Evolutionary conservation across 2,797 vertebrate genomes (phyloP).

Genomic region (Anguilla anguilla): DNA sequence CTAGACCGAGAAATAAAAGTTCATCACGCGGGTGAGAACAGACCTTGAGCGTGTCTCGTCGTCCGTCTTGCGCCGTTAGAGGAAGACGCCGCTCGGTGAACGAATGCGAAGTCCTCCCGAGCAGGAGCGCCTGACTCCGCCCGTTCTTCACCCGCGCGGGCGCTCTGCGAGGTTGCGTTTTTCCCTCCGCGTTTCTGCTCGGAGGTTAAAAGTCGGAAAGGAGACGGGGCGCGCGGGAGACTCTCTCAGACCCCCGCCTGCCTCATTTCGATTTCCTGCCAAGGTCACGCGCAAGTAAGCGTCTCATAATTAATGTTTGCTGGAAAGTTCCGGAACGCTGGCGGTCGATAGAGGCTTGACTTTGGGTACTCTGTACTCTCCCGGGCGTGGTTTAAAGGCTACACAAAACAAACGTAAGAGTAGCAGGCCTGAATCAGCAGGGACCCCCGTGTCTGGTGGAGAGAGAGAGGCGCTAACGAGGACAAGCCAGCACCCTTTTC

Average conservation of each 20-base stretch:
- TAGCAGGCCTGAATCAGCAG: neutral
- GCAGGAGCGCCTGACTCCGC: neutral
- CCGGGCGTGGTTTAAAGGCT: neutral
- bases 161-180: neutral
- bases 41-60: neutral
- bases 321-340: neutral
- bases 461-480: neutral
- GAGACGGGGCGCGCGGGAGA: neutral
- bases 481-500: neutral
- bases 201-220: slow-evolving; percentile 12
- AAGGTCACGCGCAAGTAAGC: slow-evolving; percentile 18
- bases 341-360: neutral
- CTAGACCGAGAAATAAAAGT: neutral
- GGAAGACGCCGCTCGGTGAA: neutral
- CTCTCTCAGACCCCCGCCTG: neutral
- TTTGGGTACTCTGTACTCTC: neutral
- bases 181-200: neutral
- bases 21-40: neutral
- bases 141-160: neutral
- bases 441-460: neutral
- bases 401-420: neutral
- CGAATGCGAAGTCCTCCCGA: neutral
- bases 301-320: slow-evolving; percentile 28
- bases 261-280: slow-evolving; percentile 18
- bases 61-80: neutral